Base-by-base conservation (phyloP, 2,797 vertebrate species). In the Echiichthys vipera region DNA sequence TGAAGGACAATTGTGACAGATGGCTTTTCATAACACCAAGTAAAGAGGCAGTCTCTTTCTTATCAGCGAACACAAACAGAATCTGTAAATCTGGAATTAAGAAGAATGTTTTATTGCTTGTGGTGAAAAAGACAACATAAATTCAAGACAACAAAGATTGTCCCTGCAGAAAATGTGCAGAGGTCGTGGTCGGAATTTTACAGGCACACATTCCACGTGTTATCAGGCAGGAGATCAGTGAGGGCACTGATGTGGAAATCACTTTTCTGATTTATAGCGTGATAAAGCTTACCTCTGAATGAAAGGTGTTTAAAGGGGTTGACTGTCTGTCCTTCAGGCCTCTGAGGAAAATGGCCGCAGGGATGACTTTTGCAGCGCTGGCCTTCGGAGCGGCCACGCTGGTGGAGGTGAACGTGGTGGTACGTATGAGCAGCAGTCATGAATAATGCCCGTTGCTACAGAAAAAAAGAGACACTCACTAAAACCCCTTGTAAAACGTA, bases 341-440 rank as follows among this genome's bases (percentile, higher is more conserved):
- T 40, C 92, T 99, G 22, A 96, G 90, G 81, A 98, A 97, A 93
- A 99, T 99, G 97, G 93, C 95, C 25, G 30, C 83, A 3, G 98
- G 98, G 68, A 99, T 99, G 98, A 84, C 98, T 68, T 91, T 99
- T 74, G 98, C 96, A 14, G 96, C 96, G 2, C n/a, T 98, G 85
- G 97, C 97, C 0, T 99, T 99, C 37, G 94, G 88, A 79, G 93
- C 95, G 36, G 98, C 97, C 56, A 94, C 97, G 1, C 2, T 96
- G 62, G 93, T 99, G 87, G 97, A 99, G 91, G 32, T 97, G 72
- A 95, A 96, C 66, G 96, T 97, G 45, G 94, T 95, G 91, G 98
- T 99, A 91, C 74, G 96, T 87, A 29, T 54, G 43, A 57, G 7
- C 11, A 25, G 5, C 11, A 20, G 7, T 24, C 20, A 10, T 6